Conservation (phyloP, 2,797 vertebrate genomes). For the Emys orbicularis region DNA sequence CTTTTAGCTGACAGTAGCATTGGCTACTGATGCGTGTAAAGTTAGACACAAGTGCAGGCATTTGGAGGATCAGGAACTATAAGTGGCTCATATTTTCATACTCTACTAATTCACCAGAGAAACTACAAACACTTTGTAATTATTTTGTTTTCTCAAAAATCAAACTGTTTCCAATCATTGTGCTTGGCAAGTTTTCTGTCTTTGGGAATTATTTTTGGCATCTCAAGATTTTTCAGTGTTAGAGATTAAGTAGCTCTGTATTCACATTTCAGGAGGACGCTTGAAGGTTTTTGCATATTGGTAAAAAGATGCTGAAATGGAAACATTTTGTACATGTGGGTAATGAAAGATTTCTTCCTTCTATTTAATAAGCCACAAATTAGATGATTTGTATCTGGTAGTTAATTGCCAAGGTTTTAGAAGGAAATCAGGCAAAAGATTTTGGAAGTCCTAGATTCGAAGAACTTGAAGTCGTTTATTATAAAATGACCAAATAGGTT, state of each 20-base stretch:
- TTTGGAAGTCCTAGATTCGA: neutral
- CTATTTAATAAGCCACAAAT: neutral
- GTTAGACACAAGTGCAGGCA: neutral
- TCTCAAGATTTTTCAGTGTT: neutral
- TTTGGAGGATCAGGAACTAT: neutral
- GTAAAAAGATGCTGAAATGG: neutral
- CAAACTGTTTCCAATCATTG: neutral
- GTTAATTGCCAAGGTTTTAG: neutral
- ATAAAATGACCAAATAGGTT: neutral
- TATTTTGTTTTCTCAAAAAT: neutral
- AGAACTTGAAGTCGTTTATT: neutral
- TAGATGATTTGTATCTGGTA: neutral
- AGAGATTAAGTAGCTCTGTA: neutral
- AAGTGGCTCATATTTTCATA: neutral
- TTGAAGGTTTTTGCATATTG: neutral
- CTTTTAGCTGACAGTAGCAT: neutral
- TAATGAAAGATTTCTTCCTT: neutral
- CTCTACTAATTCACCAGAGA: neutral
- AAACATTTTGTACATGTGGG: neutral
- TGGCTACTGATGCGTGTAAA: neutral
- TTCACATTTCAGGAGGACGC: neutral
- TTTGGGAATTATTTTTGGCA: neutral
- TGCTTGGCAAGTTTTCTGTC: neutral
- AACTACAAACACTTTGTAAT: neutral
- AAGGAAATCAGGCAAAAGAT: neutral